Evolutionary conservation across 2,797 vertebrate genomes (phyloP), one percentile per base, ranked within the genome.

Genomic region (Apogon talboti): DNA sequence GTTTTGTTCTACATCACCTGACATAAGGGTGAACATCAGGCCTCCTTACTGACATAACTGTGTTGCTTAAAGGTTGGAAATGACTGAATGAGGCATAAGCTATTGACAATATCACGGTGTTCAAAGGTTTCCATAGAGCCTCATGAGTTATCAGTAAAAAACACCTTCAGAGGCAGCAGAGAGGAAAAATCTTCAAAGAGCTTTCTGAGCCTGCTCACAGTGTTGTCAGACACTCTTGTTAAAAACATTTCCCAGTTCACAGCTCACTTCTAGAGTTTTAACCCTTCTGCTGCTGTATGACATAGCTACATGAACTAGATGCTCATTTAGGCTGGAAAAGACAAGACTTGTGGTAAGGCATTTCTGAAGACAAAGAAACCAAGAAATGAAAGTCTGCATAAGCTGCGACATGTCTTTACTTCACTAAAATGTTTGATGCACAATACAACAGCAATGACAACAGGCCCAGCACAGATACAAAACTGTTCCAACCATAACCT

Each of bases 101-200:
- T 70, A 47, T 68, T 57, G 51, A 62, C 46, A 55, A 72, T 74
- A 71, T 77, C 63, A 76, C 15, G 6, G 49, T 60, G 54, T 74
- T 82, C 60, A 83, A 82, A 82, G 68, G 70, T 72, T 79, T 80
- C 58, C 43, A 66, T 6, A 46, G 58, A 78, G 45, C 33, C 40
- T 63, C 33, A 4, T 51, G 21, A 45, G 53, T 61, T 62, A 75
- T 54, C 19, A 13, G 55, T 67, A 69, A 77, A 69, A 72, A 43
- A 55, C 51, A 67, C 60, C n/a, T 78, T 70, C 51, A 71, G 66
- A 68, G 41, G 51, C 44, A 65, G 48, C 15, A 3, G 38, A 66
- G 6, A 37, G 50, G 41, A 4, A 21, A 30, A 49, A 53, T 64
- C 59, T 78, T 84, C 48, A 79, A 78, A 81, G 74, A 59, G 66